Conservation (phyloP, 2,888 invertebrate genomes). For the Parnassius glacialis region DNA sequence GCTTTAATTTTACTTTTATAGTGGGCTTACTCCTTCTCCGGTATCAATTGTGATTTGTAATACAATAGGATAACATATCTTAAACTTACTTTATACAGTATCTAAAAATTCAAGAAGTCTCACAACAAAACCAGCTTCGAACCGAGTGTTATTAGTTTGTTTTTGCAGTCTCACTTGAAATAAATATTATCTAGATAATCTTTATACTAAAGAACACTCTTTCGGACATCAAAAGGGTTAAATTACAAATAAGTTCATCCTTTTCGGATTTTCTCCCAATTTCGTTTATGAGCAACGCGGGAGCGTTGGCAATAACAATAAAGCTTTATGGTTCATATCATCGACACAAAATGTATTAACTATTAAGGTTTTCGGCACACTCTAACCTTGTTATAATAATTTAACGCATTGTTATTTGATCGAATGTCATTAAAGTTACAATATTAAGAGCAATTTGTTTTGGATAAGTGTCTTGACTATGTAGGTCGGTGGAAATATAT, state of each 20-base stretch:
- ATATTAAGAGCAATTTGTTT: neutral
- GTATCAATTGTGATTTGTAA: too few species aligned
- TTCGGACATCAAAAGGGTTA: neutral
- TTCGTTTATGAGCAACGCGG: constrained; percentile 21
- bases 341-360: constrained; percentile 20
- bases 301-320: constrained; percentile 22
- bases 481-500: too few species aligned
- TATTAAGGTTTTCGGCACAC: constrained; percentile 9
- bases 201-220: neutral
- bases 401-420: neutral
- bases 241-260: neutral
- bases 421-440: neutral
- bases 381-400: constrained; percentile 5
- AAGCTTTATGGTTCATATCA: constrained; percentile 21
- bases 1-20: too few species aligned
- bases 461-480: too few species aligned
- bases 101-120: too few species aligned
- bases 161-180: too few species aligned
- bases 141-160: too few species aligned
- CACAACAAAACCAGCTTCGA: too few species aligned
- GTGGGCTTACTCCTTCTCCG: too few species aligned
- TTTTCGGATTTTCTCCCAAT: constrained; percentile 17
- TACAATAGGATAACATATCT: too few species aligned
- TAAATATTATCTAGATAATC: neutral
- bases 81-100: too few species aligned